These are phyloP conservation scores for Ormyrus nitidulus DNA, from an alignment of 2,888 invertebrate species.

Conservation along the genomic window DNA sequence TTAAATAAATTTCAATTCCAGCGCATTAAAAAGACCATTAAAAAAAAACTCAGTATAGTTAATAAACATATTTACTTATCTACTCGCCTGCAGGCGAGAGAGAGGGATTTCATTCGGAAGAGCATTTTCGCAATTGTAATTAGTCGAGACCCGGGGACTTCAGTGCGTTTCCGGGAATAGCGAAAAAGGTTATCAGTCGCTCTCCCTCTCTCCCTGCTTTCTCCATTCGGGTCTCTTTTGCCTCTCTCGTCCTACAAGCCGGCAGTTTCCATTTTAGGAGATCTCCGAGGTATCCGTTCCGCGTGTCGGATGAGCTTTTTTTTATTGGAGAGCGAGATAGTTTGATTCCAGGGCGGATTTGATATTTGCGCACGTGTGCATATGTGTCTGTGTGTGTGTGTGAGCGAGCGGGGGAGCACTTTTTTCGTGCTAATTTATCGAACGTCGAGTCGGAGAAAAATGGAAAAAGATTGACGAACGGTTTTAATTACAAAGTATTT, in stretches of 20 bases:
- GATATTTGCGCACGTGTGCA: slow-evolving; percentile 7
- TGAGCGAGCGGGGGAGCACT: neutral
- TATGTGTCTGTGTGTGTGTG: neutral
- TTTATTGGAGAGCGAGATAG: slow-evolving; percentile 24
- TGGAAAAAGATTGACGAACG: slow-evolving; percentile 39
- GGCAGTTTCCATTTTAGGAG: slow-evolving; percentile 32
- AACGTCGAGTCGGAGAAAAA: slow-evolving; percentile 20
- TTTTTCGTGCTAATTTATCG: slow-evolving; percentile 41
- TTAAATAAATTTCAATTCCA: too few species aligned
- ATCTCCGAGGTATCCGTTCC: slow-evolving; percentile 12
- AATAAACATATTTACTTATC: slow-evolving; percentile 18
- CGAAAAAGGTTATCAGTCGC: slow-evolving; percentile 44
- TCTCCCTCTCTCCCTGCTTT: neutral
- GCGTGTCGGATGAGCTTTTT: neutral
- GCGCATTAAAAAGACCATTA: too few species aligned
- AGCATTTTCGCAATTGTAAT: slow-evolving; percentile 51
- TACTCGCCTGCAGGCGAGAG: neutral
- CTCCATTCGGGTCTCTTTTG: neutral
- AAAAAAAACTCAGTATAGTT: neutral
- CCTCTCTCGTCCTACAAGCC: slow-evolving; percentile 4
- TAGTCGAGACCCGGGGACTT: slow-evolving; percentile 21
- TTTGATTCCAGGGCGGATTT: slow-evolving; percentile 40
- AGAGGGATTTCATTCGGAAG: slow-evolving; percentile 30
- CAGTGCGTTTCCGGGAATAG: slow-evolving; percentile 9
- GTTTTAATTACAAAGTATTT: slow-evolving; percentile 55